phyloP scores from a whole-genome alignment of 2,113 vertebrate species.

The Varanus komodoensis region DNA sequence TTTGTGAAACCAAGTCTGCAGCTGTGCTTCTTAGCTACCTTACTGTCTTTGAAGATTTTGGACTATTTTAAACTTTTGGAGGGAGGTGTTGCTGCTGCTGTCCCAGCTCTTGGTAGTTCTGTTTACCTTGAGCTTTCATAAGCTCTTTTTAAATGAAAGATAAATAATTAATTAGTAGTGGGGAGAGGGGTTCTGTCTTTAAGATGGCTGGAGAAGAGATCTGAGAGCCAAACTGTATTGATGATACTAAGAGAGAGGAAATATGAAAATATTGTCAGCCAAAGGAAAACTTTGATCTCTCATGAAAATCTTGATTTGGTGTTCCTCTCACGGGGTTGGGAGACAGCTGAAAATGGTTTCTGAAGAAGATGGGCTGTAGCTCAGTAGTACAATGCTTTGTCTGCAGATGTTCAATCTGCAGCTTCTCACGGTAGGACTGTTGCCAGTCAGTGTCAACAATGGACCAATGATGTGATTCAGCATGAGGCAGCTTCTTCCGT shows the following conservation, averaged over 20 bases:
- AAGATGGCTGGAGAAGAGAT: background rate
- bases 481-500: too few relatives aligned
- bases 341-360: background rate
- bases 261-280: background rate
- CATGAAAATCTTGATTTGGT: background rate
- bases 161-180: background rate
- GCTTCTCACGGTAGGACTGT: too few relatives aligned
- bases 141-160: background rate
- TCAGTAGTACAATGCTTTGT: too few relatives aligned
- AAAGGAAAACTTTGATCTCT: background rate
- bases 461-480: too few relatives aligned
- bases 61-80: background rate
- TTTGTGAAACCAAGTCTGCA: fast-evolving
- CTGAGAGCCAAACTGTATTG: background rate
- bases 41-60: background rate
- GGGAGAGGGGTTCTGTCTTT: background rate
- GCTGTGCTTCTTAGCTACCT: background rate
- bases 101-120: fast-evolving
- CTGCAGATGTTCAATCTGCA: too few relatives aligned
- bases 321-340: too few relatives aligned
- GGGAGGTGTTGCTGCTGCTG: fast-evolving
- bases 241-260: background rate
- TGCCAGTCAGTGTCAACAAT: too few relatives aligned
- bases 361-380: too few relatives aligned
- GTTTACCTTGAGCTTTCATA: fast-evolving